Percentiles rank a stretch among this genome's conserved stretches.
Conservation (phyloP, 2,797 vertebrate genomes). For the Lepus townsendii region DNA sequence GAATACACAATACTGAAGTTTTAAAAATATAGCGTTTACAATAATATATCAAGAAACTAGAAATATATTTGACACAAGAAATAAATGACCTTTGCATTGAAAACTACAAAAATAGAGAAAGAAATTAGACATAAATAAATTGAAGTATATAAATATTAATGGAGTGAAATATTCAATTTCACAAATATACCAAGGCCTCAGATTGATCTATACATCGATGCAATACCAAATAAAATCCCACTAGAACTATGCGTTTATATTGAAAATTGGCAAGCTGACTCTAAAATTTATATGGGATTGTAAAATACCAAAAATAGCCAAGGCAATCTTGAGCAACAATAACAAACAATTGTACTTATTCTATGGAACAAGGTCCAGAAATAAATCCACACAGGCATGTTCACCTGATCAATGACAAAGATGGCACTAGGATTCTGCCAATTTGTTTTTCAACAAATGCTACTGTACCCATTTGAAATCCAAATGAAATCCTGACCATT, state of each 20-base stretch:
- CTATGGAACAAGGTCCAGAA: neutral
- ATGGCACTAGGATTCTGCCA: neutral
- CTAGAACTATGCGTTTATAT: neutral
- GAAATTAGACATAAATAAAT: neutral
- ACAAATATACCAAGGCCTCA: neutral
- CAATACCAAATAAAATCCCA: neutral
- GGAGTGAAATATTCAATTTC: neutral
- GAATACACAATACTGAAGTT: neutral
- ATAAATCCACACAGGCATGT: neutral
- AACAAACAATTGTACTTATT: neutral
- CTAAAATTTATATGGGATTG: neutral
- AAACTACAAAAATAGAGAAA: neutral
- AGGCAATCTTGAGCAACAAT: neutral
- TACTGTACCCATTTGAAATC: neutral
- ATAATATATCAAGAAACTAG: slow-evolving; percentile 27
- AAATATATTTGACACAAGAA: neutral
- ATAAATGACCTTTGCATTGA: neutral
- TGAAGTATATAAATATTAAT: neutral
- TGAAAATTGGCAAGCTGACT: neutral
- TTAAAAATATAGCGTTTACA: neutral
- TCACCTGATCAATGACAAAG: neutral
- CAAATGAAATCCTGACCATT: neutral
- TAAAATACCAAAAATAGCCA: neutral
- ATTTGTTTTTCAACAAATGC: neutral
- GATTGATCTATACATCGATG: neutral